phyloP scores from a whole-genome alignment of 2,113 vertebrate genomes.

The Eurystomus gularis region DNA sequence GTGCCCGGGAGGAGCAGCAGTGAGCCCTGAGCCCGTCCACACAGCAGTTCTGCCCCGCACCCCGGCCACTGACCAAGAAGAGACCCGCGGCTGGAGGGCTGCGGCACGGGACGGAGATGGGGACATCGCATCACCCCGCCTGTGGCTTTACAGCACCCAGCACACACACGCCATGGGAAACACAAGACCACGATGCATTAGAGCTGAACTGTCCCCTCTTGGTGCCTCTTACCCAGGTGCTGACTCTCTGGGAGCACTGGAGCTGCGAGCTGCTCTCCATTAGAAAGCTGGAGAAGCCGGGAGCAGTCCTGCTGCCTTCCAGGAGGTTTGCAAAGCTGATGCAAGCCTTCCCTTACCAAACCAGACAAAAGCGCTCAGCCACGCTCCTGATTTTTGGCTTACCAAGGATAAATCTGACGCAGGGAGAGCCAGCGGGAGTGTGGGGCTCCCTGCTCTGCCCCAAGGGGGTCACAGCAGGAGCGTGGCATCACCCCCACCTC shows the following conservation, averaged over 20 bases:
- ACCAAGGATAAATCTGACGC: background rate
- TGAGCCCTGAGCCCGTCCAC: background rate
- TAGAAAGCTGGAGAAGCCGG: background rate
- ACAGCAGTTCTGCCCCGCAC: fast-evolving
- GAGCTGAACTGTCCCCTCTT: background rate
- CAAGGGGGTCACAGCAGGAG: background rate
- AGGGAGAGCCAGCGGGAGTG: background rate
- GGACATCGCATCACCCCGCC: fast-evolving
- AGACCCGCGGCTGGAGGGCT: fast-evolving
- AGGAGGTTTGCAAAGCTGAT: background rate
- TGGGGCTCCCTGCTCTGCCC: background rate
- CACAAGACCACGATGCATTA: fast-evolving
- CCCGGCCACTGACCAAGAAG: fast-evolving
- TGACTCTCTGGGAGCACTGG: background rate
- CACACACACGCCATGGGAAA: fast-evolving
- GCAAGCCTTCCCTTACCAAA: background rate
- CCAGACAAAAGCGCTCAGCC: background rate
- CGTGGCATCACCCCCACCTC: fast-evolving
- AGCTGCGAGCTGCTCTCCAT: background rate
- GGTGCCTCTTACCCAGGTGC: background rate
- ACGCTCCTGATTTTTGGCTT: background rate
- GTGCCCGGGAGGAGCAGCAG: background rate
- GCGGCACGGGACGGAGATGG: background rate
- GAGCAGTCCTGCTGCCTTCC: background rate
- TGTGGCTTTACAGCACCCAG: background rate